phyloP scores from a whole-genome alignment of 2,797 vertebrate genomes.

The Rhinella marina region DNA sequence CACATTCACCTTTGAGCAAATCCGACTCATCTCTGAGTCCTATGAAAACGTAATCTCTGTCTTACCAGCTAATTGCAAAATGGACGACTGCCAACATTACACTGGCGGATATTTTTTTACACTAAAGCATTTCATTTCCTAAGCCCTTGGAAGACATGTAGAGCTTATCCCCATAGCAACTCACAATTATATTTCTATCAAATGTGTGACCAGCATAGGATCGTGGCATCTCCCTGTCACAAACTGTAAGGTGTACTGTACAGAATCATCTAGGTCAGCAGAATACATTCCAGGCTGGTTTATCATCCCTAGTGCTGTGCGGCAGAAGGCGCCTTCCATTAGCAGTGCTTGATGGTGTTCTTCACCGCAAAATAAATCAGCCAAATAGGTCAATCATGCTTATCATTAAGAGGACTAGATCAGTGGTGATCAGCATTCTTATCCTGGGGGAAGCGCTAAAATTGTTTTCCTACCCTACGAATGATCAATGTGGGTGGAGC shows the following conservation, averaged over 20 bases:
- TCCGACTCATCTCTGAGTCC: neutral
- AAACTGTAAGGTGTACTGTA: neutral
- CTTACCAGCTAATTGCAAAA: conserved; percentile 9
- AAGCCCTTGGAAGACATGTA: neutral
- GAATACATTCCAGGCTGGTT: neutral
- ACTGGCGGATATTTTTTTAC: conserved; percentile 19
- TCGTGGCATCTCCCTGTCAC: neutral
- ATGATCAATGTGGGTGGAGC: no score
- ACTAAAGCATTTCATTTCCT: conserved; percentile 20
- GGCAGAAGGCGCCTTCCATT: neutral
- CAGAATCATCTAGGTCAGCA: neutral
- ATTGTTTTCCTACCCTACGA: no score
- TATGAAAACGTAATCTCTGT: neutral
- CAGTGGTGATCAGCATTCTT: neutral
- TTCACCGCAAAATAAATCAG: neutral
- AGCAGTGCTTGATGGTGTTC: neutral
- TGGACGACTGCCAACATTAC: conserved; percentile 10
- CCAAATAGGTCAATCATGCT: neutral
- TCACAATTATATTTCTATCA: conserved; percentile 20
- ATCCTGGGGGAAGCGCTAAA: neutral
- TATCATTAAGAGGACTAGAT: neutral
- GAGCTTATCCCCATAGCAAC: conserved; percentile 47
- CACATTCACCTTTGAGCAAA: neutral
- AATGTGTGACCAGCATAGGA: neutral
- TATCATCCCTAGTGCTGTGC: neutral